phyloP scores from a whole-genome alignment of 2,888 invertebrate species.

The Watsonalla binaria region DNA sequence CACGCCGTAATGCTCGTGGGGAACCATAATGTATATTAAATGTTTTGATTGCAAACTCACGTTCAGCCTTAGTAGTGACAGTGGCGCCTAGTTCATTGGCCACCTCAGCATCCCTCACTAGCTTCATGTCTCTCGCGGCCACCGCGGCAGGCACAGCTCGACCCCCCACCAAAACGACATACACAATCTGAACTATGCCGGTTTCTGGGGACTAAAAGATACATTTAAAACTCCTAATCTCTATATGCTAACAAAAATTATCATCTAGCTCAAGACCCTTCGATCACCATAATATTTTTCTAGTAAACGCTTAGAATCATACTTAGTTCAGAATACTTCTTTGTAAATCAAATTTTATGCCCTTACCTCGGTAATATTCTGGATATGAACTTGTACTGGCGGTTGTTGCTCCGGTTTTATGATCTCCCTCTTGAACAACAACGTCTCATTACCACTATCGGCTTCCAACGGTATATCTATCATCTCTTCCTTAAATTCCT shows the following conservation, averaged over 20 bases:
- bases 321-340: background rate
- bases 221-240: too few relatives aligned
- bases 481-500: constrained; percentile 47
- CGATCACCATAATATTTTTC: background rate
- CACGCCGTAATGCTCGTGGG: too few relatives aligned
- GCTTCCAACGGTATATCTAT: constrained; percentile 65
- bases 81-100: constrained; percentile 85
- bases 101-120: constrained; percentile 88
- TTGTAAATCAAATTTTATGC: background rate
- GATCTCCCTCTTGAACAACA: constrained; percentile 65
- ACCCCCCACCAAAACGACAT: constrained; percentile 88
- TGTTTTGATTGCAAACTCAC: constrained; percentile 73
- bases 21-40: background rate
- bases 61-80: constrained; percentile 90
- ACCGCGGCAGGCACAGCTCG: constrained; percentile 88
- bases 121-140: constrained; percentile 89
- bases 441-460: constrained; percentile 53
- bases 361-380: constrained; percentile 79
- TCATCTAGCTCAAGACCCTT: too few relatives aligned
- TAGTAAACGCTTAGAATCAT: background rate
- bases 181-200: constrained; percentile 83
- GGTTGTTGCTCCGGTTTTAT: constrained; percentile 71
- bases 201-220: constrained; percentile 61
- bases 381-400: constrained; percentile 82
- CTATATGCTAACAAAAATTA: too few relatives aligned